These are phyloP conservation scores for Fistularia commersonii DNA, from an alignment of 2,797 vertebrate genomes.

Conservation along the genomic window DNA sequence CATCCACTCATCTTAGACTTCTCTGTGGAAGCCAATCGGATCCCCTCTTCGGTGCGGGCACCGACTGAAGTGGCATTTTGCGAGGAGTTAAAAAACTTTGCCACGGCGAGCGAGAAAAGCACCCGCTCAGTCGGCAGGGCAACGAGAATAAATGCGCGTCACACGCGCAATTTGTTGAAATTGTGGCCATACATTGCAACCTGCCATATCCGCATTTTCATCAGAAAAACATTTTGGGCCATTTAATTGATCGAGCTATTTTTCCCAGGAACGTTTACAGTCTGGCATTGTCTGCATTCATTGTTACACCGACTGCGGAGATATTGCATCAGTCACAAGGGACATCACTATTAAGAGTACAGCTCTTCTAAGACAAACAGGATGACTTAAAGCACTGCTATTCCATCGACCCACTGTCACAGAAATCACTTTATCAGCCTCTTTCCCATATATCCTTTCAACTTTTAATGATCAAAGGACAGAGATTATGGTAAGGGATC, in stretches of 20 bases:
- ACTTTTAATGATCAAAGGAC: constrained; percentile 78
- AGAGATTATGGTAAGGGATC: constrained; percentile 72
- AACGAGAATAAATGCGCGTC: constrained; percentile 1
- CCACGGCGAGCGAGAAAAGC: constrained; percentile 45
- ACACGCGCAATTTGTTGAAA: constrained; percentile 70
- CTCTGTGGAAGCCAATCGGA: constrained; percentile 61
- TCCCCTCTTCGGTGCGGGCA: constrained; percentile 60
- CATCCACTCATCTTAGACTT: constrained; percentile 71
- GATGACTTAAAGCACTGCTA: constrained; percentile 74
- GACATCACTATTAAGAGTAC: constrained; percentile 76
- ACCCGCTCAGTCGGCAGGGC: constrained; percentile 31
- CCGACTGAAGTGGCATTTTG: constrained; percentile 70
- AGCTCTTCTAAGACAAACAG: constrained; percentile 77
- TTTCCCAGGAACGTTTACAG: constrained; percentile 73
- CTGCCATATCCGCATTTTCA: constrained; percentile 64
- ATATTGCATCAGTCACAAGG: constrained; percentile 81
- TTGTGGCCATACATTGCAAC: constrained; percentile 51
- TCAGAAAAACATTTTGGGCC: constrained; percentile 72
- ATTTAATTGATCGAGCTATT: constrained; percentile 70
- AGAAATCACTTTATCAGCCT: constrained; percentile 76
- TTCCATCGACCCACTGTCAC: constrained; percentile 72
- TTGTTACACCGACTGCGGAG: constrained; percentile 71
- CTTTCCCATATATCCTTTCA: constrained; percentile 76
- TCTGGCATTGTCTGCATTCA: constrained; percentile 61
- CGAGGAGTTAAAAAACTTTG: constrained; percentile 66